These are phyloP conservation scores for Lycorma delicatula DNA, from an alignment of 1,140 invertebrate species.

Conservation along the genomic window DNA sequence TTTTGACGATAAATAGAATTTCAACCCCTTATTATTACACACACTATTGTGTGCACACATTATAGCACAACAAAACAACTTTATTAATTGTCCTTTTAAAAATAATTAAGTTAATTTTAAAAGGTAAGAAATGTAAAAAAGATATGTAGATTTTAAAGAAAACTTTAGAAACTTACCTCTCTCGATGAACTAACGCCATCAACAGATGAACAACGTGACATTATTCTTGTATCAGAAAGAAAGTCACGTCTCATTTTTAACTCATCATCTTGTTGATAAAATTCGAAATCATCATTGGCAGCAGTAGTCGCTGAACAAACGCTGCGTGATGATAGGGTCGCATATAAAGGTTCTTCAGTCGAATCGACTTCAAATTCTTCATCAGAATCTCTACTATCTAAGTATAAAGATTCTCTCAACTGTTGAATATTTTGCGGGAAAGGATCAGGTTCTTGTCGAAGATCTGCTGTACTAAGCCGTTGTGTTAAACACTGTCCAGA, in stretches of 20 bases:
- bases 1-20: no score
- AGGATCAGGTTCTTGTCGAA: background rate
- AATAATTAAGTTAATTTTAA: no score
- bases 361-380: conserved; percentile 33
- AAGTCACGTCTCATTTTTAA: conserved; percentile 27
- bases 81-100: no score
- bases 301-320: conserved; percentile 52
- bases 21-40: no score
- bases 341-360: conserved; percentile 40
- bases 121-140: no score
- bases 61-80: no score
- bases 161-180: conserved; percentile 13
- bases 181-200: conserved; percentile 4
- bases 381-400: conserved; percentile 22
- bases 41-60: no score
- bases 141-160: no score
- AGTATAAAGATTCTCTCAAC: conserved; percentile 22
- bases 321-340: conserved; percentile 44
- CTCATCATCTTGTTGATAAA: conserved; percentile 37
- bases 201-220: conserved; percentile 7
- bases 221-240: conserved; percentile 4
- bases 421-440: conserved; percentile 22
- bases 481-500: conserved; percentile 13
- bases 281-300: conserved; percentile 57
- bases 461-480: conserved; percentile 10